Conservation (phyloP, 2,888 invertebrate species). For the Laspeyria flexula region DNA sequence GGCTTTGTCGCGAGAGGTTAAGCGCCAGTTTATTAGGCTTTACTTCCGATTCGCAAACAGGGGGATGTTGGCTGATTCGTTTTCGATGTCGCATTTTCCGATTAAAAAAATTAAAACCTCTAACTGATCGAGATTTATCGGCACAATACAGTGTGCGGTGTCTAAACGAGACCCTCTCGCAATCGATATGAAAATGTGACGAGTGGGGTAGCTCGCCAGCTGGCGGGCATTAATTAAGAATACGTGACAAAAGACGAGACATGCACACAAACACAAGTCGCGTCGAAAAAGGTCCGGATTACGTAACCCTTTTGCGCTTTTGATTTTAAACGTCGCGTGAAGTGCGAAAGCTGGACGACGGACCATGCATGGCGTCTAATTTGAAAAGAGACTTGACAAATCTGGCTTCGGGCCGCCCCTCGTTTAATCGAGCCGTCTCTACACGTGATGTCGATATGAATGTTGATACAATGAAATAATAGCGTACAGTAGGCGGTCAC, state of each 20-base stretch:
- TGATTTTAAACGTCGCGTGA: conserved; percentile 84
- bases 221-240: conserved; percentile 84
- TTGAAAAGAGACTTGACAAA: conserved; percentile 83
- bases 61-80: conserved; percentile 69
- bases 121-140: conserved; percentile 62
- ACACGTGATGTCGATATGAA: conserved; percentile 80
- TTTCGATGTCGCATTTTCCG: conserved; percentile 61
- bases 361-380: conserved; percentile 68
- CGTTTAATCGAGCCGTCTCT: conserved; percentile 76
- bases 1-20: conserved; percentile 84
- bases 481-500: conserved; percentile 73
- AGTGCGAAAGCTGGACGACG: conserved; percentile 71
- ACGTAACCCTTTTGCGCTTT: conserved; percentile 85
- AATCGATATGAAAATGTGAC: conserved; percentile 81
- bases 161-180: conserved; percentile 63
- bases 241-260: conserved; percentile 87
- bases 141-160: conserved; percentile 52
- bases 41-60: conserved; percentile 81
- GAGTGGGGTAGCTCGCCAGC: conserved; percentile 76
- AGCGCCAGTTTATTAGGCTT: conserved; percentile 84
- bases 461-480: conserved; percentile 83
- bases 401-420: conserved; percentile 82
- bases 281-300: conserved; percentile 83
- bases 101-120: conserved; percentile 57
- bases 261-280: conserved; percentile 80